Conservation (phyloP, 1,140 invertebrate genomes). For the Trinorchestia longiramus region DNA sequence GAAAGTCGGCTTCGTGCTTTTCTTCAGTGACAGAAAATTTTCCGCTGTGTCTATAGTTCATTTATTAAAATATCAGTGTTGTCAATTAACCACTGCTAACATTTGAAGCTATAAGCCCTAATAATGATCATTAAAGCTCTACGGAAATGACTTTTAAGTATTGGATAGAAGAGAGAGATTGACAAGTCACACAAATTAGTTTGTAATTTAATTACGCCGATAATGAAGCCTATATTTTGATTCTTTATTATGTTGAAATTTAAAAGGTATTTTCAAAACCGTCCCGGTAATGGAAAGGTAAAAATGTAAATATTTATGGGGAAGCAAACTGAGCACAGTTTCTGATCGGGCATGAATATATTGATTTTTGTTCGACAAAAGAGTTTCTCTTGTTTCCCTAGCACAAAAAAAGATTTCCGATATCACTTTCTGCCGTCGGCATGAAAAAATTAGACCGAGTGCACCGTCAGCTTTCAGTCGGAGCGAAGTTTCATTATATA, state of each 20-base stretch:
- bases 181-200: no score
- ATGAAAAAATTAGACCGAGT: neutral
- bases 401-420: neutral
- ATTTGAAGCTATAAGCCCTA: no score
- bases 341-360: neutral
- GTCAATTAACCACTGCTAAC: no score
- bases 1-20: neutral
- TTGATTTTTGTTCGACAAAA: neutral
- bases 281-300: neutral
- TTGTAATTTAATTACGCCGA: no score
- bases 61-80: no score
- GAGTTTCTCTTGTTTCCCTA: neutral
- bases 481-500: neutral
- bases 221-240: neutral
- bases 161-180: neutral
- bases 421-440: neutral
- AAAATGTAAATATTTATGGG: neutral
- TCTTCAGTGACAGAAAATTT: neutral
- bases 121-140: no score
- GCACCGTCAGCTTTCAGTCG: neutral
- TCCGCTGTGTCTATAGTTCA: neutral
- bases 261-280: neutral
- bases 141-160: neutral
- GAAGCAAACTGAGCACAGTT: neutral
- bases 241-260: neutral